Evolutionary conservation across 2,888 invertebrate species (phyloP).

Genomic region (Polymixis flavicincta): DNA sequence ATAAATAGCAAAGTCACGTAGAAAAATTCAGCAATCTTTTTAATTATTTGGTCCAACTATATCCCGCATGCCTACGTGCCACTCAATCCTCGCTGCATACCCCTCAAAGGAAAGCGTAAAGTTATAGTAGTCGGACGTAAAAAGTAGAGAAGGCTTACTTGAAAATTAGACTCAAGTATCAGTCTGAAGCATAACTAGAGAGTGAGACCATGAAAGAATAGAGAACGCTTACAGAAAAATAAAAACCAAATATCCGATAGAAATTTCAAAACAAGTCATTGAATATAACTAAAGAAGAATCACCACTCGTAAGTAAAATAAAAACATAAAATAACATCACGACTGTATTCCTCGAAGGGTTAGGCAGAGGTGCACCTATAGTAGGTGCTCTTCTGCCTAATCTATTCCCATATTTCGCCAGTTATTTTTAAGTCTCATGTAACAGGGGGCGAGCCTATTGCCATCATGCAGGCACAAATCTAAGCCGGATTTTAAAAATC

Average conservation of each 20-base stretch:
- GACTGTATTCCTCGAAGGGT: too few species aligned
- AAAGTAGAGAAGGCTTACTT: not conserved
- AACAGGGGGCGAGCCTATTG: not conserved
- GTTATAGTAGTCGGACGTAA: not conserved
- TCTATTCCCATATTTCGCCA: too few species aligned
- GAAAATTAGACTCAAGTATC: not conserved
- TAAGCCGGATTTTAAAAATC: not conserved
- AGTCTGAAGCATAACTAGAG: not conserved
- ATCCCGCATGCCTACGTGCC: not conserved
- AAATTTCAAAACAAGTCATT: not conserved
- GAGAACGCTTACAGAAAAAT: not conserved
- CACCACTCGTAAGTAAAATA: conserved; percentile 12
- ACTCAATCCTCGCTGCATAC: not conserved
- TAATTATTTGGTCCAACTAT: not conserved
- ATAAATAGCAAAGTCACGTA: not conserved
- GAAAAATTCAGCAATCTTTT: not conserved
- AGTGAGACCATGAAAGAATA: too few species aligned
- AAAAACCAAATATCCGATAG: not conserved
- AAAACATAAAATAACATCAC: not conserved
- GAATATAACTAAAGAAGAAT: not conserved
- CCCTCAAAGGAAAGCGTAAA: not conserved
- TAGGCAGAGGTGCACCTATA: too few species aligned
- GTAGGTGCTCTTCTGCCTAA: too few species aligned
- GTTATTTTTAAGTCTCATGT: too few species aligned
- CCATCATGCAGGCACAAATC: not conserved